Evolutionary conservation across 2,888 invertebrate genomes (phyloP), one percentile per base, ranked within the genome.

Genomic region (Spodoptera picta): DNA sequence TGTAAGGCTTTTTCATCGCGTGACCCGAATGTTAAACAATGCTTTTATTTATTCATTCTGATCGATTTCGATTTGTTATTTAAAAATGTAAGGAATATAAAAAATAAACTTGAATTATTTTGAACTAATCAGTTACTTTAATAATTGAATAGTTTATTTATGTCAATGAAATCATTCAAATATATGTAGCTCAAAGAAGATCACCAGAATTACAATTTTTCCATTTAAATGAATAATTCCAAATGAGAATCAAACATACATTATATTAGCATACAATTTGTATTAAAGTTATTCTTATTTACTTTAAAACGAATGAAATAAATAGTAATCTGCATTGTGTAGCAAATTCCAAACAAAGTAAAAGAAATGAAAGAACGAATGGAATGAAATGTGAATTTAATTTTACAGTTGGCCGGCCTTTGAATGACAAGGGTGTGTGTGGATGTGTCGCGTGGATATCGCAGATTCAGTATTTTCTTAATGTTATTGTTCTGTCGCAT

Each of bases 351-450:
- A 68, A 79, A 73, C 70, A 78, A 76, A 73, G 61, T 56, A 70
- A 49, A 70, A 70, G 60, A 74, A 77, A 75, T 70, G 52, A 67
- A 77, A 69, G 63, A 77, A 81, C 72, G 66, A 69, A 71, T 45
- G 79, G 82, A 81, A 83, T 81, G 77, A 82, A 86, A 85, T 82
- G 80, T 84, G 85, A 84, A 86, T 88, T 88, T 87, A 87, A 89
- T 89, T 88, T 88, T 86, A 88, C 88, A 89, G 83, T 84, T 83
- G 83, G 85, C 82, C 78, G 85, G 75, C 74, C 82, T 77, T 77
- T 81, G 83, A 80, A 79, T 84, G 87, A 87, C 84, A 83, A 78
- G 87, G 87, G 86, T 83, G 60, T 62, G 63, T 66, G 65, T 71
- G 64, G 61, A 74, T 69, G 61, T 74, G 74, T 69, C 67, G 69